Evolutionary conservation across 2,113 vertebrate species (phyloP).

Genomic region (Otus sunia): DNA sequence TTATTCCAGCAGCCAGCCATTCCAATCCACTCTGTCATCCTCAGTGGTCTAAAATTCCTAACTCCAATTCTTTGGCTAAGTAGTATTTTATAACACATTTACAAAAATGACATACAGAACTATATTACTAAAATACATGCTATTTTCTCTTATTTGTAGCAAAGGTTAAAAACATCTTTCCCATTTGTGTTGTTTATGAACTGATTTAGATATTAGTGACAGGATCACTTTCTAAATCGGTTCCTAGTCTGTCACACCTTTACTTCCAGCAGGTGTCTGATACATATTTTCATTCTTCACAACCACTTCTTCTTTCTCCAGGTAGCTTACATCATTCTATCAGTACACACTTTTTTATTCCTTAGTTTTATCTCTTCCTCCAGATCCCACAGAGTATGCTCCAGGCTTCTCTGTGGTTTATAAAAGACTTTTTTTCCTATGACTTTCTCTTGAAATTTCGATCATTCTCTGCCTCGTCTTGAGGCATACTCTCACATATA

Average conservation of each 20-base stretch:
- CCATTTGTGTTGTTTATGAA: background rate
- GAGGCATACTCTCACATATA: slow-evolving; percentile 1
- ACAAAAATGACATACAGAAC: background rate
- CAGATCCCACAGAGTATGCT: slow-evolving; percentile 14
- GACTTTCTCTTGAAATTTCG: slow-evolving; percentile 31
- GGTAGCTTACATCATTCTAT: background rate
- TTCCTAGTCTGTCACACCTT: background rate
- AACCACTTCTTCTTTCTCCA: background rate
- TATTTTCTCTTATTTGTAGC: background rate
- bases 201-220: background rate
- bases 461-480: background rate
- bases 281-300: background rate
- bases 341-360: background rate
- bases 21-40: background rate
- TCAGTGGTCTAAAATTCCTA: background rate
- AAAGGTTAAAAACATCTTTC: background rate
- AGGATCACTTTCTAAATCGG: background rate
- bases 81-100: background rate
- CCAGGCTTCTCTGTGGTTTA: slow-evolving; percentile 24
- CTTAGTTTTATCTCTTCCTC: background rate
- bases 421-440: slow-evolving; percentile 25
- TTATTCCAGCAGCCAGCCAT: background rate
- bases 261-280: background rate
- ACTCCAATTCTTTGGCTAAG: background rate
- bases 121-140: background rate